phyloP scores from a whole-genome alignment of 2,888 invertebrate species.

The Mayetiola destructor region DNA sequence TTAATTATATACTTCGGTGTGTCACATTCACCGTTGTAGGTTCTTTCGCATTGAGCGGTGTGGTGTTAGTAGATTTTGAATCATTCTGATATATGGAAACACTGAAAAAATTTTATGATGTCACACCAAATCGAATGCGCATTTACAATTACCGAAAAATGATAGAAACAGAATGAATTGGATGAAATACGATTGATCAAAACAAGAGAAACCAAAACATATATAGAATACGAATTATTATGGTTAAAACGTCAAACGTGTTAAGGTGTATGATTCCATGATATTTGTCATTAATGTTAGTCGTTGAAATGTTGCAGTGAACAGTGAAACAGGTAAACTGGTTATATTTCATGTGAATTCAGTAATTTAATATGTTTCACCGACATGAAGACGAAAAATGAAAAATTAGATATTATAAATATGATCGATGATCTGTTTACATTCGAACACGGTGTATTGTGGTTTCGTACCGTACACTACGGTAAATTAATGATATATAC shows the following conservation, averaged over 20 bases:
- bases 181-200: too few relatives aligned
- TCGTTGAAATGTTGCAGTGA: neutral
- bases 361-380: conserved; percentile 6
- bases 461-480: neutral
- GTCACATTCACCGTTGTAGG: neutral
- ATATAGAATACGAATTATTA: too few relatives aligned
- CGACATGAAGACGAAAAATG: conserved; percentile 3
- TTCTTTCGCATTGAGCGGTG: too few relatives aligned
- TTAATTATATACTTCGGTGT: conserved; percentile 2
- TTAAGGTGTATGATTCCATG: too few relatives aligned
- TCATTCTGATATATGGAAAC: neutral
- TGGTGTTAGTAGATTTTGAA: neutral
- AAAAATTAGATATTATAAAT: conserved; percentile 7
- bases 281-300: neutral
- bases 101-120: neutral
- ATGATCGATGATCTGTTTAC: conserved; percentile 6
- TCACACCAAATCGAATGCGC: conserved; percentile 8
- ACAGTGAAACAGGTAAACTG: conserved; percentile 4
- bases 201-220: too few relatives aligned
- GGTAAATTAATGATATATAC: neutral
- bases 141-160: neutral
- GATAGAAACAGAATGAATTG: neutral
- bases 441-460: too few relatives aligned
- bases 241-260: too few relatives aligned
- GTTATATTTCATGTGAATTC: neutral